Evolutionary conservation across 2,113 vertebrate genomes (phyloP).

Genomic region (Gadus macrocephalus): DNA sequence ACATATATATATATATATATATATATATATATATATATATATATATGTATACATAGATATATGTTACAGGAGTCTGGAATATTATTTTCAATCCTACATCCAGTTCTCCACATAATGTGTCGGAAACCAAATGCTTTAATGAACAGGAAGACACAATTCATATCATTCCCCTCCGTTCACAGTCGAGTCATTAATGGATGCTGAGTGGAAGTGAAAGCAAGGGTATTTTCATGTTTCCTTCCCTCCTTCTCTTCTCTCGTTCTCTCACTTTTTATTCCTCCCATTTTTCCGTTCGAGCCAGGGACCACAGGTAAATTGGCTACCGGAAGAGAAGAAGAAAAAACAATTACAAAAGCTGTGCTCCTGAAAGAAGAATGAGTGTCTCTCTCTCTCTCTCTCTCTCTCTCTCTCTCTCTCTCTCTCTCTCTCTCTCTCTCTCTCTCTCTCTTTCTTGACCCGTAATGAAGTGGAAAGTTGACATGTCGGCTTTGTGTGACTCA

Average conservation of each 20-base stretch:
- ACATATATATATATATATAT: no score
- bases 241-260: conserved; percentile 24
- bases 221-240: conserved; percentile 52
- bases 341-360: conserved; percentile 75
- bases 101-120: conserved; percentile 54
- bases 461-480: conserved; percentile 80
- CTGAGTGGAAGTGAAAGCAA: conserved; percentile 72
- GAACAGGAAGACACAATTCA: conserved; percentile 59
- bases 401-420: conserved; percentile 45
- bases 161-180: conserved; percentile 62
- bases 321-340: conserved; percentile 72
- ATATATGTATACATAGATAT: no score
- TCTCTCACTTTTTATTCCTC: conserved; percentile 25
- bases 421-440: no score
- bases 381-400: conserved; percentile 38
- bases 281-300: neutral
- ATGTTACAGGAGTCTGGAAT: no score
- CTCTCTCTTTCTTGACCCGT: conserved; percentile 71
- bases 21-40: no score
- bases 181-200: conserved; percentile 65
- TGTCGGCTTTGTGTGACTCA: conserved; percentile 70
- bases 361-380: conserved; percentile 71
- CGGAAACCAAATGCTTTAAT: conserved; percentile 59
- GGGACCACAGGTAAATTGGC: conserved; percentile 72
- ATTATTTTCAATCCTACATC: conserved; percentile 31